Conservation (phyloP, 2,113 vertebrate species). For the Paradoxurus hermaphroditus region DNA sequence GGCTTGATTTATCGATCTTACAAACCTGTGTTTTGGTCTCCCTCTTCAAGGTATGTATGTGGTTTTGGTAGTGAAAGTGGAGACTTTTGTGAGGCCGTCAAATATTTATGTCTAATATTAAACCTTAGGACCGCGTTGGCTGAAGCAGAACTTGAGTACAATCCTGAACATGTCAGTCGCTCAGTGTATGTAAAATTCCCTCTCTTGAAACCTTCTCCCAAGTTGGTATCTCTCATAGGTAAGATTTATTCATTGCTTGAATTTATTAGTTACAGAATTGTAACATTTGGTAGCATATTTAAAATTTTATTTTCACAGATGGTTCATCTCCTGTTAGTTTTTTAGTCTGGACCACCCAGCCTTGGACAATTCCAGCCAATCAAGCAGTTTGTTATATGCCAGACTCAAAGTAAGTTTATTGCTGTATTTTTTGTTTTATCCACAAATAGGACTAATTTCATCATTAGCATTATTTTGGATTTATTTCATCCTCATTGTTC, state of each 20-base stretch:
- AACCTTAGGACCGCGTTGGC: conserved; percentile 92
- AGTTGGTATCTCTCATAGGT: conserved; percentile 87
- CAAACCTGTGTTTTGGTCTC: conserved; percentile 98
- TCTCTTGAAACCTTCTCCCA: conserved; percentile 84
- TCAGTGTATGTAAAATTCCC: conserved; percentile 92
- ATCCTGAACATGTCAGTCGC: conserved; percentile 91
- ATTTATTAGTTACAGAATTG: neutral
- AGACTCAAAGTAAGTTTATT: conserved; percentile 88
- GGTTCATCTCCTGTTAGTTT: conserved; percentile 81
- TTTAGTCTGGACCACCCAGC: conserved; percentile 97
- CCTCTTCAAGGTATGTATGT: conserved; percentile 90
- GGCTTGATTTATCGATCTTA: conserved; percentile 94
- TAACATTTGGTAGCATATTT: neutral
- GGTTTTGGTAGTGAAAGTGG: neutral
- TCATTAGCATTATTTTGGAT: neutral
- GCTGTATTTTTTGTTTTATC: neutral
- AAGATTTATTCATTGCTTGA: neutral
- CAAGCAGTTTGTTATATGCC: conserved; percentile 97
- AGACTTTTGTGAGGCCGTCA: neutral
- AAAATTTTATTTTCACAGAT: conserved; percentile 72
- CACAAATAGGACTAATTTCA: neutral
- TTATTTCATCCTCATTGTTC: neutral
- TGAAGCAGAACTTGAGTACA: conserved; percentile 97
- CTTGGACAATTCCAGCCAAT: conserved; percentile 97
- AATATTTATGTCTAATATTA: neutral